These are phyloP conservation scores for Drosophila kambysellisi DNA, from an alignment of 2,888 invertebrate species.

Conservation along the genomic window DNA sequence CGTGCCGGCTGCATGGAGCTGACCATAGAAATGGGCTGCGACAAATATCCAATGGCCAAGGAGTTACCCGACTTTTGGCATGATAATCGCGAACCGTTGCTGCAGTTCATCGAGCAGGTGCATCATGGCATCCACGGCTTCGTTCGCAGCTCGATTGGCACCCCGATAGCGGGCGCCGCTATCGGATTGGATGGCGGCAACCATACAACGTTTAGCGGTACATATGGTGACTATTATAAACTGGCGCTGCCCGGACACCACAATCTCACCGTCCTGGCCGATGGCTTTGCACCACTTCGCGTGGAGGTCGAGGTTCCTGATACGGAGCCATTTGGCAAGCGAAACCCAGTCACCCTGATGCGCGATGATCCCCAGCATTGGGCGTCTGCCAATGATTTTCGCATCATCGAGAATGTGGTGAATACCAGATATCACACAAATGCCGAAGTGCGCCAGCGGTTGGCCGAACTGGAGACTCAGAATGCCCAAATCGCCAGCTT, in stretches of 20 bases:
- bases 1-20: slow-evolving; percentile 96
- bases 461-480: slow-evolving; percentile 90
- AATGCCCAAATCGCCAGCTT: slow-evolving; percentile 90
- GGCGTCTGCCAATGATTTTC: slow-evolving; percentile 93
- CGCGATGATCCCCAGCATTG: slow-evolving; percentile 93
- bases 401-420: slow-evolving; percentile 89
- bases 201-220: slow-evolving; percentile 89
- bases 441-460: slow-evolving; percentile 87
- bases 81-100: slow-evolving; percentile 93
- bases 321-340: slow-evolving; percentile 86
- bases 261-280: slow-evolving; percentile 90
- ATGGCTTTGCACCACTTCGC: slow-evolving; percentile 87
- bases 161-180: slow-evolving; percentile 89
- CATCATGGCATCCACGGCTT: slow-evolving; percentile 95
- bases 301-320: slow-evolving; percentile 85
- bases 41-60: slow-evolving; percentile 92
- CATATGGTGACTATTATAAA: slow-evolving; percentile 96
- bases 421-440: slow-evolving; percentile 89
- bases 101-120: slow-evolving; percentile 94
- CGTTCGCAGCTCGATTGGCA: slow-evolving; percentile 92
- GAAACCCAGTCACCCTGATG: slow-evolving; percentile 92
- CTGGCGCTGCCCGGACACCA: slow-evolving; percentile 94
- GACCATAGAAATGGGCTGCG: slow-evolving; percentile 96
- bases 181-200: slow-evolving; percentile 91
- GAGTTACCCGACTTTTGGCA: slow-evolving; percentile 93